These are phyloP conservation scores for Ophion obscuratus DNA, from an alignment of 2,888 invertebrate genomes.

Conservation along the genomic window DNA sequence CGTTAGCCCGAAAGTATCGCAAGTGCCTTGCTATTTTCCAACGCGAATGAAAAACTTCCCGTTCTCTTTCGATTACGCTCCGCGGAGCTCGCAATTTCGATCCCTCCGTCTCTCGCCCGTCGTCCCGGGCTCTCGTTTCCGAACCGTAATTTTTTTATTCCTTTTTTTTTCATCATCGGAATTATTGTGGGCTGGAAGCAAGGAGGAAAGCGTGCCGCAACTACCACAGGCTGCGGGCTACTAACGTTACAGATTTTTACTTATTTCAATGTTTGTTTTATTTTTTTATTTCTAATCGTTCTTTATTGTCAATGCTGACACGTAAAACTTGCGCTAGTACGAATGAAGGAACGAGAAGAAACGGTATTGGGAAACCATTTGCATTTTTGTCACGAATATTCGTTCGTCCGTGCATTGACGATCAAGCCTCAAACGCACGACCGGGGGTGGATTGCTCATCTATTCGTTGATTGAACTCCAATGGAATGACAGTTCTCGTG, in stretches of 20 bases:
- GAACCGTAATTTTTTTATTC: conserved; percentile 7
- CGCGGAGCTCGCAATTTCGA: conserved; percentile 13
- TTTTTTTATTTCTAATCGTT: not conserved
- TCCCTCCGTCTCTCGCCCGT: conserved; percentile 10
- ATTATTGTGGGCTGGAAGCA: conserved; percentile 38
- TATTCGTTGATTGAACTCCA: not conserved
- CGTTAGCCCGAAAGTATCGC: conserved; percentile 46
- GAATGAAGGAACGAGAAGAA: conserved; percentile 4
- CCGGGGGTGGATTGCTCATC: not conserved
- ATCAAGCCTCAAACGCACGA: not conserved
- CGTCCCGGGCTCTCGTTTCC: conserved; percentile 6
- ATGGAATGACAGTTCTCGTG: not conserved
- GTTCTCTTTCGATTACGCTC: not conserved
- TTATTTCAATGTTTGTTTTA: not conserved
- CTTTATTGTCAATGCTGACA: conserved; percentile 30
- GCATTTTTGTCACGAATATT: not conserved
- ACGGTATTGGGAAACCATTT: conserved; percentile 12
- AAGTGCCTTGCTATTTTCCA: conserved; percentile 30
- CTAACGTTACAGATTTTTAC: conserved; percentile 48
- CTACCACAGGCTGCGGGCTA: conserved; percentile 54
- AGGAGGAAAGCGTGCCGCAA: conserved; percentile 24
- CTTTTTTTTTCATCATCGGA: conserved; percentile 20
- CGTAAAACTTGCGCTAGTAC: conserved; percentile 33
- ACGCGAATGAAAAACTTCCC: conserved; percentile 54
- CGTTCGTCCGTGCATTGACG: not conserved